Evolutionary conservation across 2,113 vertebrate species (phyloP).

Genomic region (Solea senegalensis): DNA sequence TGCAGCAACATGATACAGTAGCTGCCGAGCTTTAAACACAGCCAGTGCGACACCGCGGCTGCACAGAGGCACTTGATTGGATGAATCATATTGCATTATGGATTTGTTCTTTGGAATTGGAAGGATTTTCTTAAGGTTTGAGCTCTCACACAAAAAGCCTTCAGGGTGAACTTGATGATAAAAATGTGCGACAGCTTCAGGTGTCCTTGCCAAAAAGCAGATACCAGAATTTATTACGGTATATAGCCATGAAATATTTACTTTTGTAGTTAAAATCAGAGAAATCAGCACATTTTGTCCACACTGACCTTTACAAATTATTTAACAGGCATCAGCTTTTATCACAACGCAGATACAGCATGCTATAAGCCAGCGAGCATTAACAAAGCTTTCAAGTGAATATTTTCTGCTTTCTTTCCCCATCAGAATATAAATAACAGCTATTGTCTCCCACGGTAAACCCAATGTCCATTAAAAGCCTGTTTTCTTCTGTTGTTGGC

Average conservation of each 20-base stretch:
- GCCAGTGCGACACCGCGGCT: background rate
- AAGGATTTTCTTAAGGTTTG: slow-evolving; percentile 3
- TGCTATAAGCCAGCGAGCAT: slow-evolving; percentile 8
- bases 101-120: background rate
- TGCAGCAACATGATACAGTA: slow-evolving; percentile 28
- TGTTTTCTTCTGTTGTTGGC: slow-evolving; percentile 54
- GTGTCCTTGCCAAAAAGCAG: slow-evolving; percentile 4
- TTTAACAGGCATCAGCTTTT: background rate
- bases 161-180: slow-evolving; percentile 13
- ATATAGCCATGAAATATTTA: no score
- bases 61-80: slow-evolving; percentile 3
- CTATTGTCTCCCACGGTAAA: slow-evolving; percentile 60
- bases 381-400: slow-evolving; percentile 49
- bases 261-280: no score
- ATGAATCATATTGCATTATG: slow-evolving; percentile 2
- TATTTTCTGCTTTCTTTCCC: slow-evolving; percentile 22
- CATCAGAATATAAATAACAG: slow-evolving; percentile 56
- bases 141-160: background rate
- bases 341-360: background rate
- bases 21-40: slow-evolving; percentile 42
- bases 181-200: slow-evolving; percentile 5
- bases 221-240: background rate
- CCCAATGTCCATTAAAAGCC: slow-evolving; percentile 58
- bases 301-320: no score
- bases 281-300: no score